Conservation (phyloP, 2,113 vertebrate genomes). For the Osmerus mordax region DNA sequence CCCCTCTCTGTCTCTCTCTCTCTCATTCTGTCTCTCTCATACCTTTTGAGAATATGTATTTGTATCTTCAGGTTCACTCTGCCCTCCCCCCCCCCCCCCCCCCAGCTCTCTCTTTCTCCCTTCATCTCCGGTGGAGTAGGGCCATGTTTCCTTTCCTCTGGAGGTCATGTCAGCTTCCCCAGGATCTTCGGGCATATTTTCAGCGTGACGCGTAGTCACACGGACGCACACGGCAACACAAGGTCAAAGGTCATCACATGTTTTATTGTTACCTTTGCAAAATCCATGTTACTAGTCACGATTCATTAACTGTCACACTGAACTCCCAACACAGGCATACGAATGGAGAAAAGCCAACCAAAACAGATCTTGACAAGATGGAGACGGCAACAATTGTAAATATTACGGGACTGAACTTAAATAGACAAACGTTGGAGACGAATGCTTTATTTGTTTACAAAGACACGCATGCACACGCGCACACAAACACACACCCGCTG, state of each 20-base stretch:
- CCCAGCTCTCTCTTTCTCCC: conserved; percentile 6
- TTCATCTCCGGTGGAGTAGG: background rate
- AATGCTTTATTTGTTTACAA: no score
- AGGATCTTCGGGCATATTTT: conserved; percentile 55
- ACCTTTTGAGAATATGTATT: no score
- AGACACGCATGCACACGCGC: no score
- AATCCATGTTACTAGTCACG: conserved; percentile 36
- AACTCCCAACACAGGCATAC: conserved; percentile 14
- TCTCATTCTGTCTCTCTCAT: conserved; percentile 4
- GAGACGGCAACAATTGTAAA: no score
- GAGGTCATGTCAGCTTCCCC: conserved; percentile 55
- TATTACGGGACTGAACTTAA: no score
- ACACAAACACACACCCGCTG: conserved; percentile 4
- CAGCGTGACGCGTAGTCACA: conserved; percentile 53
- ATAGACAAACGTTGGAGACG: no score
- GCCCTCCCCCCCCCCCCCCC: background rate
- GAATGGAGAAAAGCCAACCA: no score
- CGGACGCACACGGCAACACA: conserved; percentile 41
- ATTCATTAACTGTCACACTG: conserved; percentile 50
- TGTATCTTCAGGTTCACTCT: background rate
- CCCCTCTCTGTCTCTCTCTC: conserved; percentile 4
- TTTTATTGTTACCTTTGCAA: conserved; percentile 50
- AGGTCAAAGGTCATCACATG: conserved; percentile 52
- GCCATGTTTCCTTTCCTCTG: conserved; percentile 30
- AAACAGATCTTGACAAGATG: no score